Conservation (phyloP, 2,888 invertebrate species). For the Alloplasta piceator region DNA sequence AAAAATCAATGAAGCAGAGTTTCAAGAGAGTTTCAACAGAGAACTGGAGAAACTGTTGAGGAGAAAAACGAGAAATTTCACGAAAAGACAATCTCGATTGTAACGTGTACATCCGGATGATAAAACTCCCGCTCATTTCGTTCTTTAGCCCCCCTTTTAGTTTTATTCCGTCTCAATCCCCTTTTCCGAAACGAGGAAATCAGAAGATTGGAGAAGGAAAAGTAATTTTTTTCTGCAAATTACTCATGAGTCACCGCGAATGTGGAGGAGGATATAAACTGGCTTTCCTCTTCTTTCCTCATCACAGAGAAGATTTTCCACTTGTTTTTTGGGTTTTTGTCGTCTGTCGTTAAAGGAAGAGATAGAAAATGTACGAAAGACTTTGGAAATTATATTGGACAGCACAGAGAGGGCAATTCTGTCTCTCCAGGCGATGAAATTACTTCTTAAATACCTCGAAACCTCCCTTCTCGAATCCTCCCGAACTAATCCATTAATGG, state of each 20-base stretch:
- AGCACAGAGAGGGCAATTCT: conserved; percentile 1
- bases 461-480: background rate
- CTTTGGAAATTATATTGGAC: background rate
- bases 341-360: background rate
- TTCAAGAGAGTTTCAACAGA: too few species aligned
- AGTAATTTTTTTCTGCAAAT: conserved; percentile 3
- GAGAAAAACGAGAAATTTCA: too few species aligned
- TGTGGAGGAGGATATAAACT: background rate
- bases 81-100: too few species aligned
- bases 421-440: background rate
- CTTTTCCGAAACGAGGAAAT: too few species aligned
- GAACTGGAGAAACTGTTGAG: too few species aligned
- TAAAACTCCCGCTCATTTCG: too few species aligned
- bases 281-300: background rate
- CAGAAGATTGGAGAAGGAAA: background rate
- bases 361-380: background rate
- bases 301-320: background rate
- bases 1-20: too few species aligned
- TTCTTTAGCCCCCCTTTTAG: too few species aligned
- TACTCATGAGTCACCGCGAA: background rate
- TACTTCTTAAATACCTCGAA: conserved; percentile 22
- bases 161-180: too few species aligned
- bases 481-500: background rate
- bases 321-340: background rate
- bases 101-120: too few species aligned